A percentile compares a stretch with the other conserved stretches of the same genome.
Conservation (phyloP, 2,888 invertebrate genomes). For the Drosophila parthenogenetica region DNA sequence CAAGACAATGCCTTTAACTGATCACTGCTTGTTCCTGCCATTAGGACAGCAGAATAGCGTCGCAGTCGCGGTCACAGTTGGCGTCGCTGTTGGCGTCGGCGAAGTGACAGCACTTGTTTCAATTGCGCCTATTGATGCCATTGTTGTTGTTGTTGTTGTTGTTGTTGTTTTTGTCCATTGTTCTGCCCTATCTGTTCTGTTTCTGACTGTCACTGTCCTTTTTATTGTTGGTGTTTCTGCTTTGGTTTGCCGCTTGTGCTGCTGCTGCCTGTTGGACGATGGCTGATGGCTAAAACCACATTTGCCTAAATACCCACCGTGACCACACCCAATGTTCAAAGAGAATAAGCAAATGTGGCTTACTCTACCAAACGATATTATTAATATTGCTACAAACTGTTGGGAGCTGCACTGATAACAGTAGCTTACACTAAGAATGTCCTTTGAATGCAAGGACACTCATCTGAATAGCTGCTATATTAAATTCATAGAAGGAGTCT, state of each 20-base stretch:
- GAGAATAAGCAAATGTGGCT: neutral
- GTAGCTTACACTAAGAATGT: too few relatives aligned
- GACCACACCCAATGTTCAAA: slow-evolving; percentile 36
- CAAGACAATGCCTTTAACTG: slow-evolving; percentile 26
- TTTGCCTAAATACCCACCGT: slow-evolving; percentile 58
- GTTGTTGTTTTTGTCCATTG: slow-evolving; percentile 31
- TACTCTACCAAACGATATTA: neutral
- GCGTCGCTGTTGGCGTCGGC: slow-evolving; percentile 17
- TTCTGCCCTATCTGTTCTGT: slow-evolving; percentile 31
- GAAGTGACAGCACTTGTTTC: slow-evolving; percentile 63
- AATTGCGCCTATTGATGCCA: slow-evolving; percentile 66
- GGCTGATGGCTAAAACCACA: slow-evolving; percentile 17
- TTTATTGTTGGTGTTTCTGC: slow-evolving; percentile 3
- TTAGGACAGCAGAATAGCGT: slow-evolving; percentile 23
- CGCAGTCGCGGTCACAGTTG: slow-evolving; percentile 9
- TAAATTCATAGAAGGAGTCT: too few relatives aligned
- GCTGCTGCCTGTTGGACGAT: slow-evolving; percentile 5
- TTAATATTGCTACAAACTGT: neutral
- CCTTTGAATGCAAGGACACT: too few relatives aligned
- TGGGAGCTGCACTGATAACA: too few relatives aligned
- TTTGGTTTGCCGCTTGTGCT: slow-evolving; percentile 12
- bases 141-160: slow-evolving; percentile 35
- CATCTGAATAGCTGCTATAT: too few relatives aligned
- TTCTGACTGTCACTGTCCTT: slow-evolving; percentile 22
- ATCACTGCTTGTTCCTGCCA: slow-evolving; percentile 38